A percentile compares a stretch with the other conserved stretches of the same genome.
Evolutionary conservation across 2,888 invertebrate genomes (phyloP).

Genomic region (Onthophagus sagittarius): DNA sequence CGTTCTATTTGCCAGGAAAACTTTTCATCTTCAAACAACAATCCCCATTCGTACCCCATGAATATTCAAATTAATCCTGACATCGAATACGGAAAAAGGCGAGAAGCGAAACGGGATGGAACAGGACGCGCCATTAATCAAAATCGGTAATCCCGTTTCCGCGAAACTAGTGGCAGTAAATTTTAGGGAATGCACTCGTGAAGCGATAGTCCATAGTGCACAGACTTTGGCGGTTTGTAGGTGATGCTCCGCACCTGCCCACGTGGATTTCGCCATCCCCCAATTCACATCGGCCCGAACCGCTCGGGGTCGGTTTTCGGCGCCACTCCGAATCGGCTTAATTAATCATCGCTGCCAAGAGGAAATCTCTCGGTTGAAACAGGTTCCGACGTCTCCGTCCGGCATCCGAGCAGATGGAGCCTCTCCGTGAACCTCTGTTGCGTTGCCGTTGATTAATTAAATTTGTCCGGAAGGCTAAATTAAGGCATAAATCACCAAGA

Average conservation of each 20-base stretch:
- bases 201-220: not conserved
- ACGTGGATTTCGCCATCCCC: not conserved
- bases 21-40: not conserved
- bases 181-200: not conserved
- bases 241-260: not conserved
- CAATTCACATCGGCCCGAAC: not conserved
- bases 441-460: slow-evolving; percentile 28
- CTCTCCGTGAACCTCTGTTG: not conserved
- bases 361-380: not conserved
- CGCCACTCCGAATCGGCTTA: not conserved
- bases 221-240: not conserved
- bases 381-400: not conserved
- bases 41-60: not conserved
- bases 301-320: not conserved
- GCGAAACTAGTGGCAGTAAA: not conserved
- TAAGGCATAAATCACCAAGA: slow-evolving; percentile 25
- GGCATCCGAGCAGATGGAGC: not conserved
- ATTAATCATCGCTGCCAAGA: not conserved
- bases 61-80: not conserved
- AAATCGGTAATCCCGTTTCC: not conserved
- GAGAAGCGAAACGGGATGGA: not conserved
- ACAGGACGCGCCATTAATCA: not conserved
- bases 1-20: not conserved
- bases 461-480: slow-evolving; percentile 28
- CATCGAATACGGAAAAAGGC: not conserved